phyloP scores from a whole-genome alignment of 2,113 vertebrate species.

The Calypte anna region DNA sequence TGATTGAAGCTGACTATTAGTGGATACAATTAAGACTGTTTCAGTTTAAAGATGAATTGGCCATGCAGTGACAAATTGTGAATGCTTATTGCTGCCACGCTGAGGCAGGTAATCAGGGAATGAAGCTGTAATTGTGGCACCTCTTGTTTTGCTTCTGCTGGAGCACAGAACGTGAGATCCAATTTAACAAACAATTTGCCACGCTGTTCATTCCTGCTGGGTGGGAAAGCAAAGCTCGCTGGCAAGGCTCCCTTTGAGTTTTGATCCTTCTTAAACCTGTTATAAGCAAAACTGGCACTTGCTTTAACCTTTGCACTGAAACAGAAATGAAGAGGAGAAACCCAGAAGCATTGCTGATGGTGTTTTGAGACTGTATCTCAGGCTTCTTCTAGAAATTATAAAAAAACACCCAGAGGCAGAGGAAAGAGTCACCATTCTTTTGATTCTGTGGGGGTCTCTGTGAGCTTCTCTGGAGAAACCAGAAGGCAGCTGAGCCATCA shows the following conservation, averaged over 20 bases:
- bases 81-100: constrained; percentile 74
- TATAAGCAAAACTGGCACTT: neutral
- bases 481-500: neutral
- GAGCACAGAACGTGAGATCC: constrained; percentile 34
- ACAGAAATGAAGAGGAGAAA: constrained; percentile 30
- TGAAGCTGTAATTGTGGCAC: constrained; percentile 68
- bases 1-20: constrained; percentile 76
- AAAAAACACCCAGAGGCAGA: accelerated
- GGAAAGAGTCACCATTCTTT: neutral
- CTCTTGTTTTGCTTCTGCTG: constrained; percentile 71
- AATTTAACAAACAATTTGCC: constrained; percentile 74
- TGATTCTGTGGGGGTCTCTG: neutral
- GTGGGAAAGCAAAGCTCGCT: constrained; percentile 47
- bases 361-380: neutral
- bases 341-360: neutral
- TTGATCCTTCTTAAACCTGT: constrained; percentile 28
- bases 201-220: constrained; percentile 57
- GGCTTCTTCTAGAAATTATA: neutral
- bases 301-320: neutral
- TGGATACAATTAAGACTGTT: constrained; percentile 81
- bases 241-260: neutral
- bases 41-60: constrained; percentile 79
- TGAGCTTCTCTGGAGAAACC: neutral
- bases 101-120: constrained; percentile 80
- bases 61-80: constrained; percentile 74